A percentile compares a stretch with the other conserved stretches of the same genome.
phyloP scores from a whole-genome alignment of 2,113 vertebrate genomes.

The Melanerpes aurifrons region DNA sequence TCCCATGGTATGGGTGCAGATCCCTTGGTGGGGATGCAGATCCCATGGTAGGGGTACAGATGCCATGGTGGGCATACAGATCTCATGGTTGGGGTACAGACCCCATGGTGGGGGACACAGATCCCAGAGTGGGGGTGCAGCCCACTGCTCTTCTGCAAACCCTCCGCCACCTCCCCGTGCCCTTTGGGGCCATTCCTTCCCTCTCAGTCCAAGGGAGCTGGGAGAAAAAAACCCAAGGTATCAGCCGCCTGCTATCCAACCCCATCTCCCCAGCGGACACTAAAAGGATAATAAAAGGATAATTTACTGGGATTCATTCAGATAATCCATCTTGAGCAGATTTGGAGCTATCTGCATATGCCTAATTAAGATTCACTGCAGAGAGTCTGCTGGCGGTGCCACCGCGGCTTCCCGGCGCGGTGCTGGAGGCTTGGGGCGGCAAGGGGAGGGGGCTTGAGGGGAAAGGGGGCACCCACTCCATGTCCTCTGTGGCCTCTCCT shows the following conservation, averaged over 20 bases:
- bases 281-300: slow-evolving; percentile 57
- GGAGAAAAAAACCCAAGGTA: background rate
- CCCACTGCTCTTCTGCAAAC: background rate
- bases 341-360: slow-evolving; percentile 55
- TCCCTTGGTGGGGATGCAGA: background rate
- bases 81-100: background rate
- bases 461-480: background rate
- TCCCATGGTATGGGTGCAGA: background rate
- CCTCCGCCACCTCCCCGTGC: accelerated
- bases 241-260: slow-evolving; percentile 12
- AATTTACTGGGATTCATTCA: slow-evolving; percentile 60
- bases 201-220: background rate
- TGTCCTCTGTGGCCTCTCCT: background rate
- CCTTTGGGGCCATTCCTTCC: background rate
- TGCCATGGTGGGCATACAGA: background rate
- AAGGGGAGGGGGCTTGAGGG: background rate
- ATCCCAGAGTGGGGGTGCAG: background rate
- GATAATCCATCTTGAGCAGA: slow-evolving; percentile 55
- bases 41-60: background rate
- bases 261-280: slow-evolving; percentile 17
- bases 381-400: slow-evolving; percentile 22
- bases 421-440: background rate
- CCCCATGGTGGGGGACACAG: background rate
- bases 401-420: background rate
- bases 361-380: slow-evolving; percentile 55